Percentiles rank a stretch among this genome's conserved stretches.
phyloP scores from a whole-genome alignment of 2,797 vertebrate species.

The Cercopithecus mitis region DNA sequence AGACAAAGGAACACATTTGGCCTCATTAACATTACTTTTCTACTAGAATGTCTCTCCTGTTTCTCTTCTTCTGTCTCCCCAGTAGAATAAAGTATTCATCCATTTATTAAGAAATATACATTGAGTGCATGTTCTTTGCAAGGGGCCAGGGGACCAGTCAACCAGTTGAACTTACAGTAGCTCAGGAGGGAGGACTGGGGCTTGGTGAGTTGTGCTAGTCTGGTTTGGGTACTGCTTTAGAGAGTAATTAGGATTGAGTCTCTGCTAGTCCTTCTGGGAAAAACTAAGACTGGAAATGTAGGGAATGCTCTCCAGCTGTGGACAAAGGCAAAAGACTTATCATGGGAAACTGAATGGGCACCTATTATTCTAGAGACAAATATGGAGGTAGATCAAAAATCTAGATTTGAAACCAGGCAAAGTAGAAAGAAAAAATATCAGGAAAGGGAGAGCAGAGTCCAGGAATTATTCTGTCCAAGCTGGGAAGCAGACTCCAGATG shows the following conservation, averaged over 20 bases:
- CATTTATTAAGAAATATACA: constrained; percentile 45
- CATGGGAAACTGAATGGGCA: background rate
- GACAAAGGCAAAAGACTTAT: background rate
- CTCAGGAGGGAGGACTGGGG: background rate
- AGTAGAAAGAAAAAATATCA: background rate
- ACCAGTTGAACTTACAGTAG: background rate
- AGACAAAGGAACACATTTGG: constrained; percentile 72
- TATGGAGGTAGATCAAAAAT: background rate
- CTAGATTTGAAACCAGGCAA: background rate
- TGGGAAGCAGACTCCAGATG: background rate
- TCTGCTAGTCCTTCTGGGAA: background rate
- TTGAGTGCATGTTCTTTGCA: constrained; percentile 1
- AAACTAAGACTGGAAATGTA: background rate
- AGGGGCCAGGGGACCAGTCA: background rate
- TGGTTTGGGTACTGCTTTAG: background rate
- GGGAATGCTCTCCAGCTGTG: background rate
- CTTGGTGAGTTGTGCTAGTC: background rate
- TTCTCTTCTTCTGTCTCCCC: constrained; percentile 60
- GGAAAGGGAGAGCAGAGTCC: background rate
- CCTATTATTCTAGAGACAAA: background rate
- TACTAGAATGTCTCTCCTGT: constrained; percentile 25
- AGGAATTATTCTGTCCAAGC: background rate
- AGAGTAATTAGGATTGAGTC: background rate
- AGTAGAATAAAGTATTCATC: constrained; percentile 51
- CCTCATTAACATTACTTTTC: constrained; percentile 62